Evolutionary conservation across 37 sponge, comb jelly and placozoan species (phyloP).

Genomic region (Crambe crambe): DNA sequence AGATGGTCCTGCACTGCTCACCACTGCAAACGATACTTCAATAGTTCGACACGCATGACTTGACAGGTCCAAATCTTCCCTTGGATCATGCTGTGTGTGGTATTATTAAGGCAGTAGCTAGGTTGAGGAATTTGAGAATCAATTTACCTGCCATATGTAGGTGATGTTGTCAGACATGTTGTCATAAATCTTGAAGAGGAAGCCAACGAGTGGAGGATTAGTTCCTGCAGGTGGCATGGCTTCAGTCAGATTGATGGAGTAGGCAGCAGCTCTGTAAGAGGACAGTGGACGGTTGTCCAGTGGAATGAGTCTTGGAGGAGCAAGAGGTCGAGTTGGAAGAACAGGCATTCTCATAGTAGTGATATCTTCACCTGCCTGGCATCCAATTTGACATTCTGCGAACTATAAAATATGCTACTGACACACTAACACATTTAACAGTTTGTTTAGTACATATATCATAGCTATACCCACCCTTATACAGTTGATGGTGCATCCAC

Average conservation of each 20-base stretch:
- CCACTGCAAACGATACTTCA: not conserved
- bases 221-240: not conserved
- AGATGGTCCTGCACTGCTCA: not conserved
- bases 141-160: not conserved
- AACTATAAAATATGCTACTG: too few species aligned
- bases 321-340: not conserved
- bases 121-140: too few species aligned
- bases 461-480: not conserved
- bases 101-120: too few species aligned
- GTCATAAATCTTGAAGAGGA: not conserved
- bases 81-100: not conserved
- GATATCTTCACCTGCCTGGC: too few species aligned
- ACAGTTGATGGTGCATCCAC: not conserved
- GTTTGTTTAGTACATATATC: too few species aligned
- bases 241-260: not conserved
- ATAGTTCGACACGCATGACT: not conserved
- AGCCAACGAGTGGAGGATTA: not conserved
- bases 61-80: not conserved
- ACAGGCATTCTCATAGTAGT: too few species aligned
- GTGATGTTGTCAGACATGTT: not conserved
- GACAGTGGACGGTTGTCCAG: not conserved
- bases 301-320: not conserved
- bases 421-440: too few species aligned
- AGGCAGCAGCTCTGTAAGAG: not conserved
- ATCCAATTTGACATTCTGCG: too few species aligned